These are phyloP conservation scores for Hipparchia sbordonii DNA, from an alignment of 2,888 invertebrate genomes.

Conservation along the genomic window DNA sequence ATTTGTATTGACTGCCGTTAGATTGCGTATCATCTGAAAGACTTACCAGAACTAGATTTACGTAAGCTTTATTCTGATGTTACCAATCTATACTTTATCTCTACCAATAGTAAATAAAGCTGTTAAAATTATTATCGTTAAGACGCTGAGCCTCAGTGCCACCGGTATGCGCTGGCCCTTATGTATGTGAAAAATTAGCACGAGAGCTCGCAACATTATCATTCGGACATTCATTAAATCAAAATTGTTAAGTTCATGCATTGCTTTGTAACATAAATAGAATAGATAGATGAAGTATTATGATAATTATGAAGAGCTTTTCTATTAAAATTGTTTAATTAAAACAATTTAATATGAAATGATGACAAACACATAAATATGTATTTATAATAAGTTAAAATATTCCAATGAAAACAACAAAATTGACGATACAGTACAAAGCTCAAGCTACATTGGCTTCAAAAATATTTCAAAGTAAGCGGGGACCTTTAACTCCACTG, in stretches of 20 bases:
- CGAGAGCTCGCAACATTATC: not conserved
- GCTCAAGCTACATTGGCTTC: no score
- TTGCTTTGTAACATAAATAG: not conserved
- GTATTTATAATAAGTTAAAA: not conserved
- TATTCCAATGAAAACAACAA: not conserved
- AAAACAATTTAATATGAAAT: not conserved
- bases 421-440: not conserved
- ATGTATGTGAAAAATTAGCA: slow-evolving; percentile 5
- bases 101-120: no score
- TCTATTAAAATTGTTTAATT: not conserved
- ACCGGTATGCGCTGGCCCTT: not conserved
- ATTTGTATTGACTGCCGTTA: no score
- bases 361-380: not conserved
- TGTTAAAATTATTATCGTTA: no score
- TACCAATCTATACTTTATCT: no score
- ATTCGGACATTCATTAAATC: not conserved
- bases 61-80: no score
- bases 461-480: no score
- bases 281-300: no score
- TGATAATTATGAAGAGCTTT: not conserved
- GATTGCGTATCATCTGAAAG: no score
- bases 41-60: no score
- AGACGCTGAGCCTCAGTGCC: no score
- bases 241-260: not conserved
- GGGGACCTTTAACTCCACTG: no score